Base-by-base conservation (phyloP, 2,113 vertebrate species). In the Heptranchias perlo region DNA sequence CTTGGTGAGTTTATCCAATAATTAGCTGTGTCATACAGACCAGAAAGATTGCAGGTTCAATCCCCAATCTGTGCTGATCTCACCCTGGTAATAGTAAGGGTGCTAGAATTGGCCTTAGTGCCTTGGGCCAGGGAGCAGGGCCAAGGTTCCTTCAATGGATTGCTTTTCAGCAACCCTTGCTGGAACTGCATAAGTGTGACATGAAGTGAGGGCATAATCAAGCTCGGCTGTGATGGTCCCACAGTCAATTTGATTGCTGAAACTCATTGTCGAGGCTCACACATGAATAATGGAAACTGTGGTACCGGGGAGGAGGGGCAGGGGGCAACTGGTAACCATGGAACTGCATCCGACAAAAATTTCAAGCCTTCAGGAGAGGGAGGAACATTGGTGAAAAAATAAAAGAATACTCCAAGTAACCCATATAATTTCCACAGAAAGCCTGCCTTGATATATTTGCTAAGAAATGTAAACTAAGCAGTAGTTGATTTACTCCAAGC, bases 401-500 rank as follows among this genome's bases (percentile, higher is more conserved):
- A 91, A 13, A 91, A 31, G 52, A 94, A 94, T 65, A 65, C 91
- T 64, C 58, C n/a, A 44, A n/a, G 10, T 6, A n/a, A 64, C 14
- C 28, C 92, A 65, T 13, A 39, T 13, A 39, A 64, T 47, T 61
- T 44, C 11, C 35, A 35, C 28, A 92, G 25, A 92, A 13, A 92
- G 52, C 31, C 11, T 61, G 49, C 54, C 89, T 61, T 61, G 25
- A 61, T 62, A 16, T 92, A 16, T 62, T 92, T n/a, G 11, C 31
- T 62, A 92, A 62, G 89, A 92, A 35, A 92, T 92, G 44, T 92
- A 54, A 35, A 62, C 52, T 21, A 92, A 61, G 89, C 44, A 92
- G 28, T n/a, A 61, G 54, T 58, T 89, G 49, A 89, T 93, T 93
- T 93, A 93, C 35, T 93, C 18, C 92, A 65, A 94, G 6, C 62